Percentiles rank a stretch among this genome's conserved stretches.
Evolutionary conservation across 2,797 vertebrate genomes (phyloP).

Genomic region (Chlorospingus semifuscus): DNA sequence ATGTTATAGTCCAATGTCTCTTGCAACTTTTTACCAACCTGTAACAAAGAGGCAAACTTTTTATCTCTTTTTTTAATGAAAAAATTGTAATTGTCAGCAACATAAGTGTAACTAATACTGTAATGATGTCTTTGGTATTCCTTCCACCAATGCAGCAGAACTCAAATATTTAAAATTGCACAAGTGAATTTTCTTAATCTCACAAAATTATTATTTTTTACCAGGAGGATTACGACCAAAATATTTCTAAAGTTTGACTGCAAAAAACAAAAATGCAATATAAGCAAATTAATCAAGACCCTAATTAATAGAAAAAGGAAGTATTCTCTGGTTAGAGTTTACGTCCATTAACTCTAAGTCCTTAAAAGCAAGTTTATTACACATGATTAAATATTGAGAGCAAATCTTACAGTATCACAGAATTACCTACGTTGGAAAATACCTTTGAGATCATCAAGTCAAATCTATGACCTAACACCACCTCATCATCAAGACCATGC

Average conservation of each 20-base stretch:
- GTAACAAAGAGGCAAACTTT: background rate
- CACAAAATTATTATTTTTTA: background rate
- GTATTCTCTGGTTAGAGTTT: background rate
- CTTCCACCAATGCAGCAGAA: background rate
- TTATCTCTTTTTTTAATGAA: background rate
- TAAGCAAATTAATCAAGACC: background rate
- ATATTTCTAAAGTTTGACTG: background rate
- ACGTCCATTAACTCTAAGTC: background rate
- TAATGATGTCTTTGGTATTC: background rate
- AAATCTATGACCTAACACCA: background rate
- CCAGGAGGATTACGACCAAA: background rate
- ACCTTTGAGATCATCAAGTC: background rate
- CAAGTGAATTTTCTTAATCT: background rate
- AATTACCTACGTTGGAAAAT: background rate
- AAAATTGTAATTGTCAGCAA: background rate
- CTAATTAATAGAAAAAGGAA: background rate
- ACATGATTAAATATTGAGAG: background rate
- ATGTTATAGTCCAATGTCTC: background rate
- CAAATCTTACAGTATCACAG: background rate
- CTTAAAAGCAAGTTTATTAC: background rate
- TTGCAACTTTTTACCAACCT: background rate
- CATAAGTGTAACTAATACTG: background rate
- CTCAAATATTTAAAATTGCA: background rate
- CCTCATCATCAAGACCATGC: fast-evolving
- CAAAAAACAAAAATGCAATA: background rate